Evolutionary conservation across 37 sponge, comb jelly and placozoan genomes (phyloP), one percentile per base, ranked within the genome.

Genomic region (Oopsacas minuta): DNA sequence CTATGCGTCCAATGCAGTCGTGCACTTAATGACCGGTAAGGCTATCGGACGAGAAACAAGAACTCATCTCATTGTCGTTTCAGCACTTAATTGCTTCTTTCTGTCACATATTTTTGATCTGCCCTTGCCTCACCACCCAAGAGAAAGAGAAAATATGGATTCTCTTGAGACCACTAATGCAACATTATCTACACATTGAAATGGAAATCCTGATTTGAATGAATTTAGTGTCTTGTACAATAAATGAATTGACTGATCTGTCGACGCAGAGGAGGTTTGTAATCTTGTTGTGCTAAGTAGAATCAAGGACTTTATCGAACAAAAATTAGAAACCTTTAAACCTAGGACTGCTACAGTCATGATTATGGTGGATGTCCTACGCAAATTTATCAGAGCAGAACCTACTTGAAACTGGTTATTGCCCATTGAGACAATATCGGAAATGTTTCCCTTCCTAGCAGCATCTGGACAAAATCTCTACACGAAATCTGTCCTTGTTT

Each of bases 261-360:
- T 61, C 28, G 75, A 61, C 7, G 75, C 30, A 10, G 75, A 61
- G 75, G 75, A 61, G 75, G 30, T 42, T 42, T 42, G 49, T 15
- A 42, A 42, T 42, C 15, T 15, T 42, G 49, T 25, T 61, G 75
- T 34, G 75, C 75, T 25, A 12, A 25, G 75, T n/a, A 61, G 75
- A 61, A 61, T 61, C 75, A 42, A 42, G 49, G 49, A 42, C 49
- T 15, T 42, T 42, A 42, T 42, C 49, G 15, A 42, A 42, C 49
- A 15, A 42, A 42, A 42, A 42, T 42, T 42, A 81, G 81, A 81
- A 81, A 81, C 81, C 34, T 35, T 34, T 7, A 75, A 82, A 37
- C 81, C 86, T 46, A 86, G 86, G 39, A 87, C 87, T 87, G 75
- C 87, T 5, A 37, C 53, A 46, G 69, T 87, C 84, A 87, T 83